A percentile compares a stretch with the other conserved stretches of the same genome.
These are phyloP conservation scores for Caenorhabditis doughertyi DNA, from an alignment of 2,888 invertebrate genomes.

Conservation along the genomic window DNA sequence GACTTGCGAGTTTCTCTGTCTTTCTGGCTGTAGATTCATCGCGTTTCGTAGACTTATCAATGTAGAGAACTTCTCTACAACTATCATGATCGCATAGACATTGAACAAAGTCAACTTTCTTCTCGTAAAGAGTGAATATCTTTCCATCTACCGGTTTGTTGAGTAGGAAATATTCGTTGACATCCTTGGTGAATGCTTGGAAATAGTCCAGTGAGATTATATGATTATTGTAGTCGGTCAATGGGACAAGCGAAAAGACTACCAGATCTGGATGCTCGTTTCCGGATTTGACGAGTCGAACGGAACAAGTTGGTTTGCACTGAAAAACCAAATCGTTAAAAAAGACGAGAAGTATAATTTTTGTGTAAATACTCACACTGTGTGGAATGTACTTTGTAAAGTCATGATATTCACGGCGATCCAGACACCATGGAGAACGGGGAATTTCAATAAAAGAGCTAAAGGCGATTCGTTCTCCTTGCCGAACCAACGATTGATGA, in stretches of 20 bases:
- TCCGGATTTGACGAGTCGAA: constrained; percentile 28
- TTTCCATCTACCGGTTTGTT: constrained; percentile 12
- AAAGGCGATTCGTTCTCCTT: constrained; percentile 27
- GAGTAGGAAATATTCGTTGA: no score
- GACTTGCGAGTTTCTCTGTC: background rate
- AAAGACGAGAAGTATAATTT: no score
- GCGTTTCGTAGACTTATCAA: constrained; percentile 3
- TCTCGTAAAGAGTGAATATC: constrained; percentile 3
- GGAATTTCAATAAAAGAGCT: constrained; percentile 32
- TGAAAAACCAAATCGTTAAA: constrained; percentile 16
- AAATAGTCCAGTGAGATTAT: constrained; percentile 3
- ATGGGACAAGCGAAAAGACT: background rate
- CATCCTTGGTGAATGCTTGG: background rate
- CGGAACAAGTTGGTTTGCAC: constrained; percentile 30
- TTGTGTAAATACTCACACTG: constrained; percentile 9
- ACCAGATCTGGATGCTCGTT: constrained; percentile 16
- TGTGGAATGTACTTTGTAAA: constrained; percentile 30
- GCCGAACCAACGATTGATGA: background rate
- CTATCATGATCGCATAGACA: constrained; percentile 6
- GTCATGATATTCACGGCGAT: constrained; percentile 28
- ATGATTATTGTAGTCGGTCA: background rate
- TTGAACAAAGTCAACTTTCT: constrained; percentile 6
- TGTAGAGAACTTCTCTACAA: constrained; percentile 23
- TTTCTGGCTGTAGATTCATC: background rate
- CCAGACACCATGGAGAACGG: no score